phyloP scores from a whole-genome alignment of 2,113 vertebrate species.

The Odobenus rosmarus region DNA sequence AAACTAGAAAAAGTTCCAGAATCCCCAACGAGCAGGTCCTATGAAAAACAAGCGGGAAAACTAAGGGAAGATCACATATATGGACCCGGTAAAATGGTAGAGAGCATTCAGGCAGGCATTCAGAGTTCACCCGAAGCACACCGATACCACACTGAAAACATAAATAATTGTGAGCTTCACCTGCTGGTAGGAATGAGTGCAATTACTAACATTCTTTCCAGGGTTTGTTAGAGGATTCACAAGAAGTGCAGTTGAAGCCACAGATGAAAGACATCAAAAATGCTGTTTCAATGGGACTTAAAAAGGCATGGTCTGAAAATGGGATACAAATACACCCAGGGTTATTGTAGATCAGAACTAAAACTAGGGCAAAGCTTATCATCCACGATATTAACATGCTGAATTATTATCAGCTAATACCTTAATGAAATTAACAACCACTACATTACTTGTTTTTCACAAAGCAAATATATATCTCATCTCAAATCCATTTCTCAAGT shows the following conservation, averaged over 20 bases:
- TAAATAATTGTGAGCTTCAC: not conserved
- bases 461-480: constrained; percentile 32
- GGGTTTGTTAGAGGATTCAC: not conserved
- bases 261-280: not conserved
- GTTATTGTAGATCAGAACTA: not conserved
- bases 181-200: not conserved
- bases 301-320: not conserved
- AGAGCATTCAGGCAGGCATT: not conserved
- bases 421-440: constrained; percentile 39
- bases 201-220: not conserved
- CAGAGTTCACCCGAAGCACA: not conserved
- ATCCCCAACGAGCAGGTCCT: not conserved
- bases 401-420: constrained; percentile 1
- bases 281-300: not conserved
- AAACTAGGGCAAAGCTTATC: not conserved
- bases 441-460: not conserved
- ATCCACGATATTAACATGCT: not conserved
- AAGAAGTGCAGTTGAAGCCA: not conserved
- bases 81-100: not conserved
- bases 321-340: not conserved
- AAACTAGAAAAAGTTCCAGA: not conserved
- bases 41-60: not conserved
- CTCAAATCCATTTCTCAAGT: constrained; percentile 3
- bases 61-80: not conserved
- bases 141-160: not conserved